A percentile compares a stretch with the other conserved stretches of the same genome.
Evolutionary conservation across 1,140 invertebrate species (phyloP).

Genomic region (Melipona quadrifasciata): DNA sequence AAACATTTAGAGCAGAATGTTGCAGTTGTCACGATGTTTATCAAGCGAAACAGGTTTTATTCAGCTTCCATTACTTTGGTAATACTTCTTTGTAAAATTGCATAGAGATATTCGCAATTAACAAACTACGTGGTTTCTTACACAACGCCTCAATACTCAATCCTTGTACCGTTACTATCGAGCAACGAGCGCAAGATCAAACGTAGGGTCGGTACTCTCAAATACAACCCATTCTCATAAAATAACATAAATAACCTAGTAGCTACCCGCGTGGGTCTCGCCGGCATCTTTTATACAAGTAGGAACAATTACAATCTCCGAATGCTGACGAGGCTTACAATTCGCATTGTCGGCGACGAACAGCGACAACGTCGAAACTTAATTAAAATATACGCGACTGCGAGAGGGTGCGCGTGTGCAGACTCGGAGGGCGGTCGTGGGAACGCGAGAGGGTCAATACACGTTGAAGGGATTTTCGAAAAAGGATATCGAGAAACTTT

Average conservation of each 20-base stretch:
- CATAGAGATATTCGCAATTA: no score
- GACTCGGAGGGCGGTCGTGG: slow-evolving; percentile 63
- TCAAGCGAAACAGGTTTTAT: no score
- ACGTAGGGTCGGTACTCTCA: neutral
- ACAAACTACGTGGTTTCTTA: no score
- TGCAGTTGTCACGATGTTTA: no score
- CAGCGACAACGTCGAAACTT: slow-evolving; percentile 49
- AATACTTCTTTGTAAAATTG: no score
- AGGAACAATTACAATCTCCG: slow-evolving; percentile 40
- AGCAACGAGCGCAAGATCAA: neutral
- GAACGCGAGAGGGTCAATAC: slow-evolving; percentile 50
- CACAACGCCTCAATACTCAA: neutral
- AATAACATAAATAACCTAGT: neutral
- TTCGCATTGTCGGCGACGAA: slow-evolving; percentile 51
- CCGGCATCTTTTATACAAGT: slow-evolving; percentile 34
- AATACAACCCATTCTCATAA: slow-evolving; percentile 15
- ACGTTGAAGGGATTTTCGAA: slow-evolving; percentile 58
- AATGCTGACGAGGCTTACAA: slow-evolving; percentile 33
- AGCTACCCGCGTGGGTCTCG: neutral
- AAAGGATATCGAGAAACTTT: slow-evolving; percentile 63
- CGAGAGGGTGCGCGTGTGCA: neutral
- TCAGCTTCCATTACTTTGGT: no score
- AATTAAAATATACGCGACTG: slow-evolving; percentile 63
- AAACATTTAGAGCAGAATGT: no score
- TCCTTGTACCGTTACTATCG: no score